A percentile compares a stretch with the other conserved stretches of the same genome.
Conservation (phyloP, 2,113 vertebrate genomes). For the Microcebus ravelobensis region DNA sequence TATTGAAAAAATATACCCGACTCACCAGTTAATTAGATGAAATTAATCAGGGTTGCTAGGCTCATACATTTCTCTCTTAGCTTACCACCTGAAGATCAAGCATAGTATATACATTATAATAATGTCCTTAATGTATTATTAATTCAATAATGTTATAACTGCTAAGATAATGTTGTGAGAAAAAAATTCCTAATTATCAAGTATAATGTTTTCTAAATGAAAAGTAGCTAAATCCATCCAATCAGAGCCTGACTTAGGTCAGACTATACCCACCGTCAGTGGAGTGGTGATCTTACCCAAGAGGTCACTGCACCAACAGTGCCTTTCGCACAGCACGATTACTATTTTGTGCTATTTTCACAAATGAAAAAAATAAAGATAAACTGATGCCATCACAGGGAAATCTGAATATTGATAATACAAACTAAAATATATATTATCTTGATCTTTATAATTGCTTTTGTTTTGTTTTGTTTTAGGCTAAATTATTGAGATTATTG, state of each 20-base stretch:
- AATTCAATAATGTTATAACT: not conserved
- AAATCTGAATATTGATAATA: not conserved
- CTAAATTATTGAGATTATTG: not conserved
- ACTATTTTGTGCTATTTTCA: too few relatives aligned
- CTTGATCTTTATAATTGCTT: not conserved
- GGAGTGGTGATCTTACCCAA: too few relatives aligned
- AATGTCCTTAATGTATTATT: not conserved
- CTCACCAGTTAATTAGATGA: not conserved
- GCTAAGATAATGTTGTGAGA: not conserved
- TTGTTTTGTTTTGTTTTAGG: not conserved
- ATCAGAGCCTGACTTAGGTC: not conserved
- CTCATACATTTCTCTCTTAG: not conserved
- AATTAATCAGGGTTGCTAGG: not conserved
- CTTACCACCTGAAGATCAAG: not conserved
- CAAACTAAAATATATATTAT: not conserved
- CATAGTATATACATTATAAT: not conserved
- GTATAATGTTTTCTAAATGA: not conserved
- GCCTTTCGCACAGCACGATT: not conserved
- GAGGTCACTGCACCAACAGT: not conserved
- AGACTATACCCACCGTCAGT: accelerated
- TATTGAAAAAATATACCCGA: not conserved
- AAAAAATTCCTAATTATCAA: not conserved
- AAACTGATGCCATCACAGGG: not conserved
- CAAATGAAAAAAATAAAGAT: not conserved
- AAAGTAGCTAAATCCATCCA: not conserved